Evolutionary conservation across 2,113 vertebrate species (phyloP), one percentile per base, ranked within the genome.

Genomic region (Rhynchomys soricoides): DNA sequence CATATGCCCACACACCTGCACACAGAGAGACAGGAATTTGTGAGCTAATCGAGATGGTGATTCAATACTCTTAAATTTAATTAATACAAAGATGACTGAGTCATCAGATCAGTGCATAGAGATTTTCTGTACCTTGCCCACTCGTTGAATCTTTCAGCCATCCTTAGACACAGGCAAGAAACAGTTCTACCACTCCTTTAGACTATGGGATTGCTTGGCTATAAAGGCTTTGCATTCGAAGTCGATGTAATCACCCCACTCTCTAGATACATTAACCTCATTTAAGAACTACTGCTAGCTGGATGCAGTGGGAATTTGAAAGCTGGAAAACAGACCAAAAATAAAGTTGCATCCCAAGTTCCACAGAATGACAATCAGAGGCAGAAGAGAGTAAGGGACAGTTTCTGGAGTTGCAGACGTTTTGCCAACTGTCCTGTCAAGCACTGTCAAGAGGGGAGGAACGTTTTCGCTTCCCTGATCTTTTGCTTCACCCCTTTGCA

Each of bases 401-500:
- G 71, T 52, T 19, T 4, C 62, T 15, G 64, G 57, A 64, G 2
- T 0, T 0, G 15, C 4, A 0, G 50, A 4, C 1, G 10, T 48
- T 40, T 55, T 75, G 81, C 17, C 0, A 29, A 19, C 45, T 64
- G 48, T 43, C 70, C 37, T 13, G 2, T 34, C 11, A 1, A 0
- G 1, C 7, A n/a, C 48, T 8, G 26, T 96, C 89, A 97, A 1
- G 83, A 71, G 1, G 95, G 95, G 16, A 97, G 83, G 43, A 96
- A 97, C 15, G 96, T 92, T 68, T 90, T 98, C 16, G 91, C 95
- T 37, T 98, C 97, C 64, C 97, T 89, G 24, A 98, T 97, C 90
- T 98, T 99, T 71, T 98, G 98, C 95, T 89, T 98, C 77, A 99
- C 31, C 0, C 95, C 97, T 15, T 87, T 98, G 92, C 97, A 97